A percentile compares a stretch with the other conserved stretches of the same genome.
Conservation (phyloP, 2,113 vertebrate genomes). For the Myxocyprinus asiaticus region DNA sequence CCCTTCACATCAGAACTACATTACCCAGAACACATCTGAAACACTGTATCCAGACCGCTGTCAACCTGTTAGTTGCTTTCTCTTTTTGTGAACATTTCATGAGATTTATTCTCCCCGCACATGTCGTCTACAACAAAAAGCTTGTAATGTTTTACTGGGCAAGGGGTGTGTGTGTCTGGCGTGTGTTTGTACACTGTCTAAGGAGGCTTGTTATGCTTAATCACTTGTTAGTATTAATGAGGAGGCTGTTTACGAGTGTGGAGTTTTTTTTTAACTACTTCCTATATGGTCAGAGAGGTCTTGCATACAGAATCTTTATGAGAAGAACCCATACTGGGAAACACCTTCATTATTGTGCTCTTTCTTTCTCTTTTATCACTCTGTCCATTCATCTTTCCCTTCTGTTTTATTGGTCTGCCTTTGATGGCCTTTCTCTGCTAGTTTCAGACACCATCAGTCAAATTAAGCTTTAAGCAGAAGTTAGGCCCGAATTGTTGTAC, state of each 20-base stretch:
- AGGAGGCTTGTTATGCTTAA: constrained; percentile 42
- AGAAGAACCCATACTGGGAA: constrained; percentile 24
- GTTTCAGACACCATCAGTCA: not conserved
- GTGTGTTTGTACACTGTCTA: constrained; percentile 43
- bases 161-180: constrained; percentile 26
- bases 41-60: too few species aligned
- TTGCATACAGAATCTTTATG: constrained; percentile 43
- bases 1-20: not conserved
- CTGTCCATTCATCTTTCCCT: not conserved
- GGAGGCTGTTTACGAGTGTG: constrained; percentile 42
- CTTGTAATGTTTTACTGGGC: constrained; percentile 19
- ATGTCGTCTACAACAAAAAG: constrained; percentile 21
- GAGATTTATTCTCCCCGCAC: constrained; percentile 5
- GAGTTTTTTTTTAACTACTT: constrained; percentile 29
- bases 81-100: not conserved
- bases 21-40: constrained; percentile 27
- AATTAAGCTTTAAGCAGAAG: not conserved
- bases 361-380: not conserved
- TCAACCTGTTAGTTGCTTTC: not conserved
- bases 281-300: constrained; percentile 1
- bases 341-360: constrained; percentile 35
- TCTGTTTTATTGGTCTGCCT: constrained; percentile 5
- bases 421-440: not conserved
- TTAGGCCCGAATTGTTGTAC: not conserved
- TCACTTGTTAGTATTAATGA: constrained; percentile 51